Evolutionary conservation across 2,113 vertebrate species (phyloP), one percentile per base, ranked within the genome.

Genomic region (Nothobranchius furzeri): DNA sequence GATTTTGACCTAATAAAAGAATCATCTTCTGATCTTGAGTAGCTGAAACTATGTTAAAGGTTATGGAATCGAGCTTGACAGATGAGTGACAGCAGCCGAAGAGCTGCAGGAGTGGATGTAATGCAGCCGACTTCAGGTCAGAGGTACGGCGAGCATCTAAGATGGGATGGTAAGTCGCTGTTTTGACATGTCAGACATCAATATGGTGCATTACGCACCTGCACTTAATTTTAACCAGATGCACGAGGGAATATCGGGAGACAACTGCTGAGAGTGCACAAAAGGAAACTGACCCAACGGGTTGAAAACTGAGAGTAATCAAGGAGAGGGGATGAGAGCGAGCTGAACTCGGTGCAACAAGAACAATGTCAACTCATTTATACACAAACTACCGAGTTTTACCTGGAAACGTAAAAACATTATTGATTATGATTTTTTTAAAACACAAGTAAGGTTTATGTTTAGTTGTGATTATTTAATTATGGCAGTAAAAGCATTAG

Each of bases 131-230:
- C 75, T 80, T 76, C 13, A 25, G 58, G 60, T 66, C 59, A 15
- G 69, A 50, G 25, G 59, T 52, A 61, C 17, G 59, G 62, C 49
- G 5, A 12, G 75, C 80, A 67, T 80, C 84, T 73, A 59, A 54
- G 78, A 84, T 70, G 77, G 60, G 68, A 70, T 17, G 52, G 60
- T 76, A 76, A 78, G 76, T 67, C 77, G 62, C 82, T 60, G 40
- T 70, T 88, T 79, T 75, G 85, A 79, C 85, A 81, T 74, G 70
- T 73, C 51, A 42, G 67, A 82, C 80, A 70, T 85, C 78, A 71
- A 86, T 83, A 76, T 47, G 63, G 67, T 75, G 84, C 86, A 86
- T 86, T 87, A 86, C 59, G 59, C 78, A 67, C 48, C 30, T 76
- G 63, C 69, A 69, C 80, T 79, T 86, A 51, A 85, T 85, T 86